phyloP scores from a whole-genome alignment of 2,888 invertebrate genomes.

The Oxystoma pomonae region DNA sequence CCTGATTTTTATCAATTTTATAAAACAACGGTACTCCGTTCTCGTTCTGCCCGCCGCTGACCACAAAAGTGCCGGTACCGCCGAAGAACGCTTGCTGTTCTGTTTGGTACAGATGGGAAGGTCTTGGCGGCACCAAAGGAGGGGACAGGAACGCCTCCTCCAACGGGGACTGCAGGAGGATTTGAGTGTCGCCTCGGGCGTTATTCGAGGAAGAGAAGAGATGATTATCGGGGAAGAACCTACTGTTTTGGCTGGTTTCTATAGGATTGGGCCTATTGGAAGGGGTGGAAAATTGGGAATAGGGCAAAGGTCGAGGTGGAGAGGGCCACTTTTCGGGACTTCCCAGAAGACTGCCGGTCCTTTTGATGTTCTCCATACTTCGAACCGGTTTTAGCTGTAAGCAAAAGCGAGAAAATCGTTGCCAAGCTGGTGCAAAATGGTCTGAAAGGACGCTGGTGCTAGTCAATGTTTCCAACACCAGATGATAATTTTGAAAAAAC shows the following conservation, averaged over 20 bases:
- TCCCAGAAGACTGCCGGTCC: slow-evolving; percentile 34
- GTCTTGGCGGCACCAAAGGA: slow-evolving; percentile 46
- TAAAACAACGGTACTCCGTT: slow-evolving; percentile 48
- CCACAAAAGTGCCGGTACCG: slow-evolving; percentile 43
- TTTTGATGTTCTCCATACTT: slow-evolving; percentile 57
- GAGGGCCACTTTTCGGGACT: slow-evolving; percentile 42
- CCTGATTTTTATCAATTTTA: slow-evolving; percentile 46
- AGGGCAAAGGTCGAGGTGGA: slow-evolving; percentile 29
- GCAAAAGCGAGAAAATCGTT: slow-evolving; percentile 6
- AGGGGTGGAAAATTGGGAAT: neutral
- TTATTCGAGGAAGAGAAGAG: slow-evolving; percentile 35
- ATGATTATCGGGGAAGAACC: neutral
- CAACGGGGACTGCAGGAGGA: slow-evolving; percentile 44
- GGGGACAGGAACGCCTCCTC: slow-evolving; percentile 45
- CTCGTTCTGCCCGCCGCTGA: slow-evolving; percentile 47
- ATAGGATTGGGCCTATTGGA: neutral
- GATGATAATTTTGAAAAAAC: neutral
- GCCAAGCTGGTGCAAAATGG: neutral
- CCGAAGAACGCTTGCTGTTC: slow-evolving; percentile 43
- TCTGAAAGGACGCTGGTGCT: neutral
- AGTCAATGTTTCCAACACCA: neutral
- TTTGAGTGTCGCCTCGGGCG: slow-evolving; percentile 38
- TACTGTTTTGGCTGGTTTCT: neutral
- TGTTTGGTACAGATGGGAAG: slow-evolving; percentile 35
- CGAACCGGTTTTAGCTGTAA: slow-evolving; percentile 59